Base-by-base conservation (phyloP, 2,888 invertebrate genomes). In the Taphrorychus bicolor region DNA sequence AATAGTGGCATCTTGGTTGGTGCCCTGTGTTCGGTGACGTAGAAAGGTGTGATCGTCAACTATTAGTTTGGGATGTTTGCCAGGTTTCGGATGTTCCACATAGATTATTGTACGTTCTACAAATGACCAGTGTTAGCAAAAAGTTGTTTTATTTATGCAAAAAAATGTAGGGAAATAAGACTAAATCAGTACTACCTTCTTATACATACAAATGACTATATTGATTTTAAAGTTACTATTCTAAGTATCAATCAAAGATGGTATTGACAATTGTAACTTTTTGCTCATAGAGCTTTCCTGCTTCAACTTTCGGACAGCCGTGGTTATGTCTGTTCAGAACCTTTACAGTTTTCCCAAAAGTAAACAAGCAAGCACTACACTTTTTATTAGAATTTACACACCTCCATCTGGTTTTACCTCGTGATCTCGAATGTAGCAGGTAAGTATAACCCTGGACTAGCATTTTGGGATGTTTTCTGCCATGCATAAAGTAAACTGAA, bases 381-480 rank as follows among this genome's bases (percentile, higher is more conserved):
- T 73, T 74, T 62, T 73, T 76, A 42, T 75, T 22, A 23, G 69
- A 71, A 49, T 66, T 59, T 9, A 70, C 69, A 62, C 76, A 76
- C 42, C 75, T 63, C 76, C 76, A 76, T 72, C 75, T 70, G 5
- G 75, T 74, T 65, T 71, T 73, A 1, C 63, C 71, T 11, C 58
- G 32, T 5, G 56, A 64, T 49, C 69, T 69, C 18, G 62, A 72
- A 45, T 76, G 74, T 23, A 71, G 70, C 9, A 66, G 63, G 40
- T 73, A 74, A 17, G 69, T 61, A 22, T 73, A 71, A 11, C 65
- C 67, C 19, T 76, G 74, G 3, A 75, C 66, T 1, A 74, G 17
- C 63, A 76, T 70, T 71, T 74, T 75, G 17, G 75, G 75, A 59
- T 74, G 70, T 64, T 74, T 74, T 48, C 73, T 69, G 21, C 74